phyloP scores from a whole-genome alignment of 1,140 invertebrate species.

The Aphelenchoides avenae region DNA sequence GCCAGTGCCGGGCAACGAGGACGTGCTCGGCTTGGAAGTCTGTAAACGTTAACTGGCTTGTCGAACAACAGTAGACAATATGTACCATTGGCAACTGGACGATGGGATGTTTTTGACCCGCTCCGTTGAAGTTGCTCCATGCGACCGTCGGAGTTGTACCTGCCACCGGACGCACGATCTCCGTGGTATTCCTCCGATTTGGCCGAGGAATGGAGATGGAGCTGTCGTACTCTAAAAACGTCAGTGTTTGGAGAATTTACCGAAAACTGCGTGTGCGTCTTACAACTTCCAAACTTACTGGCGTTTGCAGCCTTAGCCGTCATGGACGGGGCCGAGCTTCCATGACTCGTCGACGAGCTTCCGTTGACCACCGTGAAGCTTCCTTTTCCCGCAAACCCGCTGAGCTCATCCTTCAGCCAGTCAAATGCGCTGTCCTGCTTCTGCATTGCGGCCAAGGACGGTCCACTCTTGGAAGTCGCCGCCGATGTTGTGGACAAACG shows the following conservation, averaged over 20 bases:
- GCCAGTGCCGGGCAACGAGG: constrained; percentile 4
- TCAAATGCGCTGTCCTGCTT: too few species aligned
- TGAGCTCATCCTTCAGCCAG: background rate
- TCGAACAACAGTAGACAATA: background rate
- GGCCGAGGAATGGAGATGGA: constrained; percentile 44
- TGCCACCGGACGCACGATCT: constrained; percentile 6
- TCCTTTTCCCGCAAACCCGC: background rate
- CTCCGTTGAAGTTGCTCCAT: constrained; percentile 4
- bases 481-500: background rate
- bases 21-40: constrained; percentile 1
- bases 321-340: background rate
- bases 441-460: background rate
- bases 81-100: background rate
- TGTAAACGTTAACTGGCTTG: background rate
- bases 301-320: background rate
- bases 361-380: background rate
- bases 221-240: constrained; percentile 39
- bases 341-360: background rate
- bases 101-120: constrained; percentile 7
- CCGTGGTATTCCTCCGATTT: constrained; percentile 15
- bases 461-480: background rate
- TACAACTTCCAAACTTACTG: background rate
- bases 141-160: constrained; percentile 1
- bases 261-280: background rate
- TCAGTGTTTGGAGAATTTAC: background rate